Conservation (phyloP, 2,888 invertebrate genomes). For the Cynaeus angustus region DNA sequence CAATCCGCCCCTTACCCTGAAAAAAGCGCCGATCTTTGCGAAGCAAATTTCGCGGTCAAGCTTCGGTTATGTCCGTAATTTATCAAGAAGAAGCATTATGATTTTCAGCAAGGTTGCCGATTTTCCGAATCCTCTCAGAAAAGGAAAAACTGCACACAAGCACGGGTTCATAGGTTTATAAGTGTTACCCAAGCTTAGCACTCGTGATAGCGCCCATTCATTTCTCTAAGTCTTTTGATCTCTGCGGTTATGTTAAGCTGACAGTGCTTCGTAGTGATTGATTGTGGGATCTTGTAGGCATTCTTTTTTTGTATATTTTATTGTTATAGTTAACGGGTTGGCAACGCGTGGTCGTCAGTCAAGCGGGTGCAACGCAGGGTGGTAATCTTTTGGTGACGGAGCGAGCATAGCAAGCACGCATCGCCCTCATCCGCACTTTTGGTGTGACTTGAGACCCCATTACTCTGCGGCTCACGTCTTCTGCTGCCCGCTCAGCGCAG, state of each 20-base stretch:
- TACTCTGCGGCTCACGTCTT: conserved; percentile 65
- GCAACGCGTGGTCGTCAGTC: conserved; percentile 38
- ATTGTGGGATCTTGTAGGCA: conserved; percentile 27
- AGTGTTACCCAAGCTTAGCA: conserved; percentile 36
- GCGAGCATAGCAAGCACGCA: conserved; percentile 33
- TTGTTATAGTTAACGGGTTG: conserved; percentile 33
- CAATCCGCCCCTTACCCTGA: conserved; percentile 45
- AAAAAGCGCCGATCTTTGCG: conserved; percentile 31
- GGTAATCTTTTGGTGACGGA: conserved; percentile 43
- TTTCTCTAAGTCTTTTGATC: conserved; percentile 33
- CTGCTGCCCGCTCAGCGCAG: conserved; percentile 64
- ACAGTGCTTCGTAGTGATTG: conserved; percentile 27
- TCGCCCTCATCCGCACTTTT: conserved; percentile 46
- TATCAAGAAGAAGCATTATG: conserved; percentile 37
- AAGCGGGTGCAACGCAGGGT: conserved; percentile 33
- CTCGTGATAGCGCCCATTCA: conserved; percentile 35
- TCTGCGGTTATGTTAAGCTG: conserved; percentile 34
- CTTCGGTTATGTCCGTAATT: conserved; percentile 33
- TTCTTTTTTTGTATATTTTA: conserved; percentile 41
- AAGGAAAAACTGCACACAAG: not conserved
- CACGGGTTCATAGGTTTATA: conserved; percentile 20
- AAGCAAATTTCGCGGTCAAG: conserved; percentile 44
- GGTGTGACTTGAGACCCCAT: conserved; percentile 58
- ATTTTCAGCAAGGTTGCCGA: conserved; percentile 7
- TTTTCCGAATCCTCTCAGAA: not conserved